Conservation (phyloP, 2,797 vertebrate genomes). For the Pempheris klunzingeri region DNA sequence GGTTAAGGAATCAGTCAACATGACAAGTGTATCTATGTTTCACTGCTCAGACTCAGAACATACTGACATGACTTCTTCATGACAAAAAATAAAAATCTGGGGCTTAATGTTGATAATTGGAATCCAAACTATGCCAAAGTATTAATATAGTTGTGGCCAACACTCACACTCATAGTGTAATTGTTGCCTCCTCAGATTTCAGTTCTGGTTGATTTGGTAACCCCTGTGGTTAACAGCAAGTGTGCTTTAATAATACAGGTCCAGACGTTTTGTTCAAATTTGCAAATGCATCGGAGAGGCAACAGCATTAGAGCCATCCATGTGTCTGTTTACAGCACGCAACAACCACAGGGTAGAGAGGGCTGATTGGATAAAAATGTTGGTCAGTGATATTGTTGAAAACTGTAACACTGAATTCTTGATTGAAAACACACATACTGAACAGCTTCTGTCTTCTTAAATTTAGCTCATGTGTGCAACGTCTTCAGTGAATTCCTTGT, state of each 20-base stretch:
- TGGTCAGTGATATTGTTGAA: neutral
- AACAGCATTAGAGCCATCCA: neutral
- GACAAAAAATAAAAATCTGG: neutral
- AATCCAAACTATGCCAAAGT: neutral
- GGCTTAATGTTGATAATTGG: neutral
- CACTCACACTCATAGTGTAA: neutral
- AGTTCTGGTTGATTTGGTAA: neutral
- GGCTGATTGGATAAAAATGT: neutral
- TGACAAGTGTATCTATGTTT: neutral
- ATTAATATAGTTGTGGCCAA: no score
- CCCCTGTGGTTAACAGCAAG: neutral
- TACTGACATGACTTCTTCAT: neutral
- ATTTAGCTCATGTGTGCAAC: neutral
- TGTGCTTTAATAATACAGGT: neutral
- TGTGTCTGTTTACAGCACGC: neutral
- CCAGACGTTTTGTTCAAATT: neutral
- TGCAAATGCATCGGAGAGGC: neutral
- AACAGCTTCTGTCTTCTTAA: neutral
- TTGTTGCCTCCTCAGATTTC: no score
- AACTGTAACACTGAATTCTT: neutral
- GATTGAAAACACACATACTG: neutral
- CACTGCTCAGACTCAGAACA: no score
- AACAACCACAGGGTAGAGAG: neutral
- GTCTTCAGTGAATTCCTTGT: neutral
- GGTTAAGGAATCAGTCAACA: constrained; percentile 7